phyloP scores from a whole-genome alignment of 2,888 invertebrate species.

The Caenorhabditis sinica region DNA sequence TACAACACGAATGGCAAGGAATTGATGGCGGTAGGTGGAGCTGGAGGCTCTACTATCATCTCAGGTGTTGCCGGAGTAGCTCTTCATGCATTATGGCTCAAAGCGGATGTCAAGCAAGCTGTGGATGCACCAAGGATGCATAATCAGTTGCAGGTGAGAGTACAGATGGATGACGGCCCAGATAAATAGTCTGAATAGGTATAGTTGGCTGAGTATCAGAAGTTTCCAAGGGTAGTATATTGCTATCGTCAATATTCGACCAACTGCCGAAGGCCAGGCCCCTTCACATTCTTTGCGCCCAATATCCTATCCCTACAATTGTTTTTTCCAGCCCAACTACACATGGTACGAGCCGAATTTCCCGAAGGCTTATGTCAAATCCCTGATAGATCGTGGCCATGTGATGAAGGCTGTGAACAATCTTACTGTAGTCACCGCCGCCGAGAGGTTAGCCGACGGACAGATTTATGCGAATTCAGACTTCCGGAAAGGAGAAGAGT shows the following conservation, averaged over 20 bases:
- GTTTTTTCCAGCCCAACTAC: constrained; percentile 65
- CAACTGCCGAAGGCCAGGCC: no score
- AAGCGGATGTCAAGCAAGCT: constrained; percentile 85
- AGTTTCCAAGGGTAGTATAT: no score
- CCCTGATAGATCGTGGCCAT: constrained; percentile 73
- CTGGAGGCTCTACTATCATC: constrained; percentile 82
- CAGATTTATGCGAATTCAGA: constrained; percentile 81
- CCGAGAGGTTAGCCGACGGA: constrained; percentile 72
- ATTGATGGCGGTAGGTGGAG: constrained; percentile 79
- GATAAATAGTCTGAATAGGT: no score
- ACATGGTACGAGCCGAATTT: constrained; percentile 75
- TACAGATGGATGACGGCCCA: no score
- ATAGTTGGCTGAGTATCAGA: no score
- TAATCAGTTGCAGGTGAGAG: constrained; percentile 87
- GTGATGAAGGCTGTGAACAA: constrained; percentile 70
- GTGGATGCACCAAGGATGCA: constrained; percentile 91
- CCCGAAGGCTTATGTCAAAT: constrained; percentile 73
- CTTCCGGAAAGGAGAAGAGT: constrained; percentile 82
- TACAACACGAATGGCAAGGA: constrained; percentile 90
- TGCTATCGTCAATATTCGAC: no score
- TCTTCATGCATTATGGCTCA: constrained; percentile 76
- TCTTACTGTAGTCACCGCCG: constrained; percentile 79
- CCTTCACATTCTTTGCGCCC: no score
- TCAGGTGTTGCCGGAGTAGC: constrained; percentile 79
- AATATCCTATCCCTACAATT: no score